Evolutionary conservation across 2,888 invertebrate genomes (phyloP), one percentile per base, ranked within the genome.

Genomic region (Ormyrus labotus): DNA sequence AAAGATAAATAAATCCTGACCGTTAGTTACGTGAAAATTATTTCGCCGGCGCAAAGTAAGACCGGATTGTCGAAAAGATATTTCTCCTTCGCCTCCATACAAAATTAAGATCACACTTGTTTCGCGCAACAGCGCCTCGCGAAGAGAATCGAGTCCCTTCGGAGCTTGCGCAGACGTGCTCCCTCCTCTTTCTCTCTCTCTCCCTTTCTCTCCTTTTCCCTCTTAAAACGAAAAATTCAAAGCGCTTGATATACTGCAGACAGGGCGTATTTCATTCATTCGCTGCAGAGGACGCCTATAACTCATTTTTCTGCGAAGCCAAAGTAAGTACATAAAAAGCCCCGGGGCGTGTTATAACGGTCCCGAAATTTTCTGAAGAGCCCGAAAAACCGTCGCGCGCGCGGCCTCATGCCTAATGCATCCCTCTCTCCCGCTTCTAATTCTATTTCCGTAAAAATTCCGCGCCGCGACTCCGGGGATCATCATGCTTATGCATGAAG

Each of bases 391-490:
- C 60, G n/a, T 58, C 19, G 13, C 13, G 13, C 13, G 13, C 34
- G 13, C n/a, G 13, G 6, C 57, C 72, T 80, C 67, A 76, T 71
- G 51, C 51, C 70, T 80, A 80, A 80, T 80, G 71, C 72, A 75
- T 75, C 45, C 19, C 50, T 19, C 19, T 19, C 19, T 8, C 47
- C 11, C 48, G 48, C 60, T 8, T 68, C 64, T 77, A 72, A 81
- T 77, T 57, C 77, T 67, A 69, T 68, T 77, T 81, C 76, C 7
- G 69, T 57, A 81, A 68, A 81, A 80, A 64, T 60, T 51, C 53
- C 65, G 13, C 55, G 19, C 48, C 65, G 51, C 58, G 19, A 10
- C 13, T 47, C 58, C 47, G 34, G 9, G 11, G 45, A 67, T 53
- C 13, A 19, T 19, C 76, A 55, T 76, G 60, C 45, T 47, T 53